phyloP scores from a whole-genome alignment of 2,797 vertebrate genomes.

The Tinamus major region DNA sequence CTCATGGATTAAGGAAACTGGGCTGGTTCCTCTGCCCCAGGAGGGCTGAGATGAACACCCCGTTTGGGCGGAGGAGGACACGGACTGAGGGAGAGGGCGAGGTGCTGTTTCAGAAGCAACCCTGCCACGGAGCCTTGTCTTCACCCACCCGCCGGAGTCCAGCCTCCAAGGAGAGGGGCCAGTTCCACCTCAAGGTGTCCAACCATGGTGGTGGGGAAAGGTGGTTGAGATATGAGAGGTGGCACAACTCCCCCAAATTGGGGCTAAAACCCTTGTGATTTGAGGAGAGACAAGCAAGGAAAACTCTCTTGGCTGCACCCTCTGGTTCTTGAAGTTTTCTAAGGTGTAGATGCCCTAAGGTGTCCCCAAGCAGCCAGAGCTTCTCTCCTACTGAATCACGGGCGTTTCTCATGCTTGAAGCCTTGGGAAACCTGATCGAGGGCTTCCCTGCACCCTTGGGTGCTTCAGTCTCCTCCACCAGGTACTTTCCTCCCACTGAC shows the following conservation, averaged over 20 bases:
- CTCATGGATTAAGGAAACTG: not conserved
- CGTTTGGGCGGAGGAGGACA: not conserved
- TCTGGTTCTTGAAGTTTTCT: not conserved
- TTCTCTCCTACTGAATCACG: fast-evolving
- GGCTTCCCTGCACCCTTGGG: not conserved
- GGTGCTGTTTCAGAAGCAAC: not conserved
- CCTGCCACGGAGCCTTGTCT: not conserved
- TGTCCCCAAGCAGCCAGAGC: not conserved
- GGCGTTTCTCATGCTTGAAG: not conserved
- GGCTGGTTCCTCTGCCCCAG: fast-evolving
- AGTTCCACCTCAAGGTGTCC: fast-evolving
- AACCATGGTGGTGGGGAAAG: not conserved
- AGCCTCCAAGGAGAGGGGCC: not conserved
- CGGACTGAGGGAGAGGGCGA: not conserved
- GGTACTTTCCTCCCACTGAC: not conserved
- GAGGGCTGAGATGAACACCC: not conserved
- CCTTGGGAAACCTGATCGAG: not conserved
- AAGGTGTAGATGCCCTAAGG: not conserved
- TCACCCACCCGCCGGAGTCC: not conserved
- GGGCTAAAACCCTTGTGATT: fast-evolving
- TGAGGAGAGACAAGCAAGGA: not conserved
- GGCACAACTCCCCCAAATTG: not conserved
- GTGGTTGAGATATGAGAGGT: not conserved
- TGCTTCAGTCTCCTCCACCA: fast-evolving
- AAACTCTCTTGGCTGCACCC: not conserved